Percentiles rank a stretch among this genome's conserved stretches.
These are phyloP conservation scores for Erythrocebus patas DNA, from an alignment of 2,113 vertebrate genomes.

Conservation along the genomic window DNA sequence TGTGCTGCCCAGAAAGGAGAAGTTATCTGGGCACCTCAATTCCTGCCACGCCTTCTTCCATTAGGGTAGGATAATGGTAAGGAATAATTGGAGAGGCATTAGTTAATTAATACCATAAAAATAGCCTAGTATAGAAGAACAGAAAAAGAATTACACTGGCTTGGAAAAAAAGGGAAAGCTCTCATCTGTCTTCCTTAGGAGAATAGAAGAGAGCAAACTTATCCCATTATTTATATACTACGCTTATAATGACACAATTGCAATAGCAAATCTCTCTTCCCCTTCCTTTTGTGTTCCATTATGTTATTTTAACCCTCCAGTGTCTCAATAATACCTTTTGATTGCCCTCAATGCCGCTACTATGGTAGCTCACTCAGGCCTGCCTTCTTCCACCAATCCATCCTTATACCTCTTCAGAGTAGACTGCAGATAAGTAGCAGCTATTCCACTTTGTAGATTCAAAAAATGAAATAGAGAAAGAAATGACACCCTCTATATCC, in stretches of 20 bases:
- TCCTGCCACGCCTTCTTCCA: neutral
- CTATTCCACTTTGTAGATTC: neutral
- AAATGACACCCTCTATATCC: neutral
- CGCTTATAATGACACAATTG: neutral
- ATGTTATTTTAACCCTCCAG: neutral
- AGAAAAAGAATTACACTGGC: neutral
- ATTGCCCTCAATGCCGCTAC: neutral
- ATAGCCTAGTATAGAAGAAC: neutral
- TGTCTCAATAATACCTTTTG: neutral
- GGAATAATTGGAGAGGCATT: neutral
- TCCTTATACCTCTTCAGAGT: neutral
- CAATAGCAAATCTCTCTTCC: neutral
- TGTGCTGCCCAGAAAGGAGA: neutral
- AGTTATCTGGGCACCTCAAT: neutral
- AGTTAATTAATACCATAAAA: constrained; percentile 5
- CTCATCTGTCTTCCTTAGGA: neutral
- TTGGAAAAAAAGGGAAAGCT: neutral
- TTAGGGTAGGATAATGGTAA: neutral
- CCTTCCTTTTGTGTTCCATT: neutral
- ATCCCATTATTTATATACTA: neutral
- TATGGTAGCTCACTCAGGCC: neutral
- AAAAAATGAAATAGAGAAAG: neutral
- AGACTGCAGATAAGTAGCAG: neutral
- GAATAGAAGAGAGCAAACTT: neutral
- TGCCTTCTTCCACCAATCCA: neutral